These are phyloP conservation scores for Netelia fuscicornis DNA, from an alignment of 2,888 invertebrate species.

Conservation along the genomic window DNA sequence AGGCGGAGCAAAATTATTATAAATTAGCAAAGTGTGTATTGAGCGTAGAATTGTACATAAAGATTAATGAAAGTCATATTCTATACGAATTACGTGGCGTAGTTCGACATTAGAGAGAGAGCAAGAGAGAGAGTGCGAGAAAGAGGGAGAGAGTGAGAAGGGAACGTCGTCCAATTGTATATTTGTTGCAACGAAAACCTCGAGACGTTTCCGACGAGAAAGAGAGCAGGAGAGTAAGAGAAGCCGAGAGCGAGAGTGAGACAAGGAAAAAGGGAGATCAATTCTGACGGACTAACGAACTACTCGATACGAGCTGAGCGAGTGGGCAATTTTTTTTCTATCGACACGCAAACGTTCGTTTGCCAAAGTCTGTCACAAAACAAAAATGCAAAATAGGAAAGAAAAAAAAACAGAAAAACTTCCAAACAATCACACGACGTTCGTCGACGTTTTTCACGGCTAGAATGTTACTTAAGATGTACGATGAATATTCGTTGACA, in stretches of 20 bases:
- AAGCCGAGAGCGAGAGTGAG: not conserved
- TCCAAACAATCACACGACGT: conserved; percentile 73
- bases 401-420: conserved; percentile 55
- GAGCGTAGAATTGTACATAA: conserved; percentile 78
- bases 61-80: conserved; percentile 81
- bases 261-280: not conserved
- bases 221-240: not conserved
- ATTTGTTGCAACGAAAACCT: conserved; percentile 77
- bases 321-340: not conserved
- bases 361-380: conserved; percentile 12
- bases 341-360: not conserved
- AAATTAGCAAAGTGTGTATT: conserved; percentile 74
- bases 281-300: conserved; percentile 12
- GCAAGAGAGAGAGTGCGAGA: conserved; percentile 46
- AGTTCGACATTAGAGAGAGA: conserved; percentile 62
- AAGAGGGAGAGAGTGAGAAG: conserved; percentile 42
- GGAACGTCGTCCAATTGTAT: conserved; percentile 73
- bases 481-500: conserved; percentile 52
- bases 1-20: conserved; percentile 15
- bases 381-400: not conserved
- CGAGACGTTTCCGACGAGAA: conserved; percentile 24
- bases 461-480: conserved; percentile 80
- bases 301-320: not conserved
- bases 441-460: conserved; percentile 73
- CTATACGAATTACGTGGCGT: conserved; percentile 72